phyloP scores from a whole-genome alignment of 1,140 invertebrate species.

The Bombus haemorrhoidalis region DNA sequence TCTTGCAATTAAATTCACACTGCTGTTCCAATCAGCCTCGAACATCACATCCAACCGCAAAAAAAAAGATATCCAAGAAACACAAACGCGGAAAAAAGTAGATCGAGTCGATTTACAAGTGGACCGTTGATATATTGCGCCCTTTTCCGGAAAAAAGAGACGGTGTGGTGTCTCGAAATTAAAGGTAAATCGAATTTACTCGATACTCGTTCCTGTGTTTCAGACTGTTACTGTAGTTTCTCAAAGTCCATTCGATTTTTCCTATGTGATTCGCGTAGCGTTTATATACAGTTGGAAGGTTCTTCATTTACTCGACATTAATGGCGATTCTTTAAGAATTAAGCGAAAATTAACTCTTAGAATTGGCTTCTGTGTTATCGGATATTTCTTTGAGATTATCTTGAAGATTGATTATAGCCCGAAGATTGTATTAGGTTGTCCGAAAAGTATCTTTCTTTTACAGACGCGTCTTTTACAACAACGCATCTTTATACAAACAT shows the following conservation, averaged over 20 bases:
- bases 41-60: neutral
- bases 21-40: neutral
- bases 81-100: neutral
- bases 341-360: too few species aligned
- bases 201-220: too few species aligned
- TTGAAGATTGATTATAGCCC: too few species aligned
- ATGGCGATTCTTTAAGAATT: too few species aligned
- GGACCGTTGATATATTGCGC: neutral
- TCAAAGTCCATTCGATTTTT: too few species aligned
- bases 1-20: constrained; percentile 9
- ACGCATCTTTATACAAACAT: too few species aligned
- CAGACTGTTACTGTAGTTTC: neutral
- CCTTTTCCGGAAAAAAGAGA: neutral
- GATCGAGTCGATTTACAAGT: neutral
- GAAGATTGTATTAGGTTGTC: too few species aligned
- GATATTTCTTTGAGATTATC: too few species aligned
- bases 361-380: too few species aligned
- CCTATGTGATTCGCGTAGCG: neutral
- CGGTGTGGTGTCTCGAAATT: neutral
- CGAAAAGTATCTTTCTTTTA: too few species aligned
- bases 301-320: neutral
- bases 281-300: neutral
- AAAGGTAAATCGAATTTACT: neutral
- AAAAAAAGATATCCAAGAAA: neutral
- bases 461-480: too few species aligned